Conservation (phyloP, 2,113 vertebrate species). For the Leucosticte australis region DNA sequence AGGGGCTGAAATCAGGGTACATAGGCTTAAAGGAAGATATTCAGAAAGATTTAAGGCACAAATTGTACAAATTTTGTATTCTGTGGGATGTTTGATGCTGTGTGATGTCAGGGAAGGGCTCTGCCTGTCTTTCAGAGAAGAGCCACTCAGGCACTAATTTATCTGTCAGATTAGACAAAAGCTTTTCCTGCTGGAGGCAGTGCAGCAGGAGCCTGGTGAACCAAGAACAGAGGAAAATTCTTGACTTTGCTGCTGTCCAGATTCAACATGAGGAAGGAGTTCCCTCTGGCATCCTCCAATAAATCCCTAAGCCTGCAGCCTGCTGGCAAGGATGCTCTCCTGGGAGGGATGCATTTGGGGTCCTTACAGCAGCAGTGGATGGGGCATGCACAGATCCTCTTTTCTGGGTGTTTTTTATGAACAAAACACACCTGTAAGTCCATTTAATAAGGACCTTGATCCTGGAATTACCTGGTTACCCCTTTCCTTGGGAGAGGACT, state of each 20-base stretch:
- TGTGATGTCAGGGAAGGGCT: background rate
- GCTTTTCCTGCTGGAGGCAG: background rate
- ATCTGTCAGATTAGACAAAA: background rate
- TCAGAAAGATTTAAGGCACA: background rate
- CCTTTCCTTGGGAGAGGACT: background rate
- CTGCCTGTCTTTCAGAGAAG: background rate
- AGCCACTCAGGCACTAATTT: background rate
- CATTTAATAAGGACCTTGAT: background rate
- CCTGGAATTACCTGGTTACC: background rate
- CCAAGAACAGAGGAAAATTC: background rate
- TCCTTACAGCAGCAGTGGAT: background rate
- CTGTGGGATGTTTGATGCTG: background rate
- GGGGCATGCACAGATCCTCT: fast-evolving
- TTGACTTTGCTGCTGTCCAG: background rate
- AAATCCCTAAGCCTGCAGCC: background rate
- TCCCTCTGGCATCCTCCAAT: background rate
- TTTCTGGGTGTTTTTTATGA: background rate
- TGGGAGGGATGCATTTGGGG: background rate
- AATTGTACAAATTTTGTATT: background rate
- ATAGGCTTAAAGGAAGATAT: background rate
- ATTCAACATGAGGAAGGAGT: background rate
- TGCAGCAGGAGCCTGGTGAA: background rate
- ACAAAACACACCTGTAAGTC: background rate
- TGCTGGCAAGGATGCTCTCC: background rate
- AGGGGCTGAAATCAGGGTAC: background rate